Evolutionary conservation across 2,113 vertebrate genomes (phyloP).

Genomic region (Prinia subflava): DNA sequence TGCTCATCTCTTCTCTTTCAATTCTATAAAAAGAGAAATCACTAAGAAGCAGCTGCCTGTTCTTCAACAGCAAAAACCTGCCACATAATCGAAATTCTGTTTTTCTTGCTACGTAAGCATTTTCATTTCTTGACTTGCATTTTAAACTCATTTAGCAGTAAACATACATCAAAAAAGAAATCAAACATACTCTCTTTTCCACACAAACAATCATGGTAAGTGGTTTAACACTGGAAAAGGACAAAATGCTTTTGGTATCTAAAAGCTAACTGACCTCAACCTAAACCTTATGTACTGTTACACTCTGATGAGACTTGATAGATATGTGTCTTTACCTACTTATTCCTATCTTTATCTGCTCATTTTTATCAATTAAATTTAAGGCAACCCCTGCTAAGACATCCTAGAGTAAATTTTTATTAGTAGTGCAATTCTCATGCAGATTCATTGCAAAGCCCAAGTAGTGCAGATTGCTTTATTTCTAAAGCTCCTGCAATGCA

Average conservation of each 20-base stretch:
- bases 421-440: not conserved
- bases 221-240: not conserved
- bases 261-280: not conserved
- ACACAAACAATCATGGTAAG: not conserved
- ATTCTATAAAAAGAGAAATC: constrained; percentile 56
- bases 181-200: not conserved
- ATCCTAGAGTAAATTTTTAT: not conserved
- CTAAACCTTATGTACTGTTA: not conserved
- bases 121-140: constrained; percentile 22
- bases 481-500: not conserved
- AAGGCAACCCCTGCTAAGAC: not conserved
- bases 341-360: not conserved
- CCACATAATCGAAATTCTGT: constrained; percentile 33
- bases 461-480: not conserved
- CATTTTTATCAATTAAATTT: not conserved
- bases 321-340: not conserved
- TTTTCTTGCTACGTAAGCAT: constrained; percentile 14
- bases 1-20: constrained; percentile 48
- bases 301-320: not conserved
- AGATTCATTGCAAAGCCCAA: not conserved
- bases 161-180: not conserved
- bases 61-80: constrained; percentile 60
- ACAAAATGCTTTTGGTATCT: not conserved
- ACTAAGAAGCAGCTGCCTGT: constrained; percentile 58
- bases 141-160: constrained; percentile 14